Evolutionary conservation across 2,797 vertebrate genomes (phyloP).

Genomic region (Channallabes apus): DNA sequence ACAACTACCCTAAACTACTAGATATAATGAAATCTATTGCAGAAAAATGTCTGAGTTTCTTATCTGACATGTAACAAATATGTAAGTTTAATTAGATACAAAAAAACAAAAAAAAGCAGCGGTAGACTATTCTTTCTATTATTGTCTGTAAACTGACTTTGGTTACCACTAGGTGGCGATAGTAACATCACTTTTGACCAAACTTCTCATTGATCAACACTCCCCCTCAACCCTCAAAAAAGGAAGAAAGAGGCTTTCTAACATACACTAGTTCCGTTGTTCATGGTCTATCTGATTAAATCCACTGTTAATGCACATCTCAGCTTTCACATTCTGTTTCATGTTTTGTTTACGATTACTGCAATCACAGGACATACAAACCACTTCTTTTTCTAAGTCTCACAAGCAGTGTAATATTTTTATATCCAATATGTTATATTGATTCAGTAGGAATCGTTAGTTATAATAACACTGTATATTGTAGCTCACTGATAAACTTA

Average conservation of each 20-base stretch:
- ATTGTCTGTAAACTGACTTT: too few relatives aligned
- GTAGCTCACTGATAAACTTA: background rate
- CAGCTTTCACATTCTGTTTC: background rate
- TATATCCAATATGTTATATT: background rate
- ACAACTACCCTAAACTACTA: too few relatives aligned
- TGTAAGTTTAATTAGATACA: background rate
- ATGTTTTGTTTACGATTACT: background rate
- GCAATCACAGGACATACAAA: background rate
- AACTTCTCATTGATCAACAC: background rate
- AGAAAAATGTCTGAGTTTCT: background rate
- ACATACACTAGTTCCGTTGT: background rate
- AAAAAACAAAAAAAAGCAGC: background rate
- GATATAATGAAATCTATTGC: background rate
- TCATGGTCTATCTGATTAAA: background rate
- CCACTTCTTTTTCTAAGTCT: background rate
- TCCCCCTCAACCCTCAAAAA: background rate
- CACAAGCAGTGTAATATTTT: background rate
- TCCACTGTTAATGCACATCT: background rate
- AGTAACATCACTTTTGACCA: background rate
- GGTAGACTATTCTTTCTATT: background rate
- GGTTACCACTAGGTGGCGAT: constrained; percentile 28
- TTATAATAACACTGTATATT: background rate
- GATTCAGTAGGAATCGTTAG: background rate
- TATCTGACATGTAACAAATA: background rate
- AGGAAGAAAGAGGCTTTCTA: background rate